Conservation (phyloP, 2,113 vertebrate species). For the Dipodomys stephensi region DNA sequence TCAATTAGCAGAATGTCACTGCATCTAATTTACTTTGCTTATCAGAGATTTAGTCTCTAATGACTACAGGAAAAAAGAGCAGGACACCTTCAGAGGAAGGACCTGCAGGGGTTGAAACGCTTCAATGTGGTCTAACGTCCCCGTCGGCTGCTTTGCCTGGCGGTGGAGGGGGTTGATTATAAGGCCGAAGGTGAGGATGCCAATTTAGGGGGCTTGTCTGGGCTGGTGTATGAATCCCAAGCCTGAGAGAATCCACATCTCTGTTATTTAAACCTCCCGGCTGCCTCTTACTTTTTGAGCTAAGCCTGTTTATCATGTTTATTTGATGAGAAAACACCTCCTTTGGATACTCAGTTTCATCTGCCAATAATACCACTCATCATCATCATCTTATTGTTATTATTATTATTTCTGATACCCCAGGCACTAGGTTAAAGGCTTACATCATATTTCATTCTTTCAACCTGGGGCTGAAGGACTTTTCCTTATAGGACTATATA, state of each 20-base stretch:
- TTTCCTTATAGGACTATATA: conserved; percentile 29
- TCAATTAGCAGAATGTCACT: conserved; percentile 93
- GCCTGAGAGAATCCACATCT: neutral
- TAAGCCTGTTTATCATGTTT: conserved; percentile 24
- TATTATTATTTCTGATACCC: neutral
- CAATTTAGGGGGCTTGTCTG: neutral
- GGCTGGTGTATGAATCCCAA: neutral
- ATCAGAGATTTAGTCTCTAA: conserved; percentile 89
- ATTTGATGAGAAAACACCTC: conserved; percentile 31
- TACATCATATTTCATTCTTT: neutral
- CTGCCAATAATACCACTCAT: neutral
- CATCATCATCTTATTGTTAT: too few species aligned
- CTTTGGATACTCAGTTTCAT: neutral
- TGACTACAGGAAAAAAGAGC: conserved; percentile 84
- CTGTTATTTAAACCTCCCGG: neutral
- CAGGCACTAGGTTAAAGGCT: neutral
- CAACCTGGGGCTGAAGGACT: neutral
- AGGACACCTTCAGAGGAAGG: conserved; percentile 84
- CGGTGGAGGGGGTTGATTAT: neutral
- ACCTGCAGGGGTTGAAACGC: conserved; percentile 80
- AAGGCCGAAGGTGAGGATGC: neutral
- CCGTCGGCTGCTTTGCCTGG: conserved; percentile 5
- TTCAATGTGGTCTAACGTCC: conserved; percentile 74
- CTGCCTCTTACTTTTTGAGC: neutral
- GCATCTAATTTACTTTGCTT: conserved; percentile 94